Evolutionary conservation across 2,113 vertebrate genomes (phyloP), one percentile per base, ranked within the genome.

Genomic region (Pitta sordida): DNA sequence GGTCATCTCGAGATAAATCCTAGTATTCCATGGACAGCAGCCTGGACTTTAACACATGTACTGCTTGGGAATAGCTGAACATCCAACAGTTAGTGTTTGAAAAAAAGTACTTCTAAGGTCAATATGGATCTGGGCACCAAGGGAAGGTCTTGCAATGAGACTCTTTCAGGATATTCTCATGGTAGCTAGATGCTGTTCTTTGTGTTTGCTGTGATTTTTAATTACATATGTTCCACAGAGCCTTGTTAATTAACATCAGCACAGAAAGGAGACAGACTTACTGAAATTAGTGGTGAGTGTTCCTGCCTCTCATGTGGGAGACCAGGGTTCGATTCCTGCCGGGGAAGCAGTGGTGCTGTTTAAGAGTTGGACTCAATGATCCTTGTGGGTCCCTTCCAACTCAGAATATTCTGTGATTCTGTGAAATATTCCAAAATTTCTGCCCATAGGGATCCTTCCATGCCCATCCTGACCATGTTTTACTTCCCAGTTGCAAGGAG

Each of bases 61-160:
- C 11, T 52, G 9, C 27, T 24, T 16, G 16, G 58, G 34, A 86
- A 80, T 39, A 26, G 8, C 30, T 55, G 55, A 76, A 46, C 4
- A 27, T 21, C 29, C 2, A 0, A n/a, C 0, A 0, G n/a, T 19
- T 3, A 4, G 6, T 1, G 0, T 16, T 7, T 30, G 71, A 55
- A 81, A 83, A 41, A 64, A 65, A 14, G 5, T 14, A 9, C 3
- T 77, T 92, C 22, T 11, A 34, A 7, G 27, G 10, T 5, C 1
- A 81, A 64, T 13, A 60, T 3, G 48, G 56, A 67, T 56, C 15
- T 34, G 30, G 15, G 18, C 56, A 71, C 36, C 11, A 22, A 74
- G 23, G 11, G 6, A 17, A 63, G 65, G 18, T 27, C 26, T 16
- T 1, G 0, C 3, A 16, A 39, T 59, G 46, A 91, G 15, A 48